A percentile compares a stretch with the other conserved stretches of the same genome.
Conservation (phyloP, 2,113 vertebrate genomes). For the Pristiophorus japonicus region DNA sequence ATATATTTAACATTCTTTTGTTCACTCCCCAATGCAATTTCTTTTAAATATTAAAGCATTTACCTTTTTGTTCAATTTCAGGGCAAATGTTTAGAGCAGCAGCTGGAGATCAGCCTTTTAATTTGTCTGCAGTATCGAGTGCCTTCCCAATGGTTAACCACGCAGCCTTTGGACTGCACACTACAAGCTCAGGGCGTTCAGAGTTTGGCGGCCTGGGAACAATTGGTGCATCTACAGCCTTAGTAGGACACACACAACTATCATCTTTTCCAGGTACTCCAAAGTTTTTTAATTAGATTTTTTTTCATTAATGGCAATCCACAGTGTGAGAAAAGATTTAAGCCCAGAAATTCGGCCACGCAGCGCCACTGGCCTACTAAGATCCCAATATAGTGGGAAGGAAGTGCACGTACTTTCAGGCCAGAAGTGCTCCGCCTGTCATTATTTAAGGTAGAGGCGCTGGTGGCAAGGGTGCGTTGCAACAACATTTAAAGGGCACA, state of each 20-base stretch:
- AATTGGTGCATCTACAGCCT: conserved; percentile 70
- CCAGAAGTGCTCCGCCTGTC: background rate
- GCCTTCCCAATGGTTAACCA: conserved; percentile 68
- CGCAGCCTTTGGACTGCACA: conserved; percentile 66
- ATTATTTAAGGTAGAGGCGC: background rate
- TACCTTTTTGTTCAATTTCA: conserved; percentile 49
- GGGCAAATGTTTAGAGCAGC: conserved; percentile 64
- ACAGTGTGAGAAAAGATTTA: background rate
- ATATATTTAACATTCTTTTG: background rate
- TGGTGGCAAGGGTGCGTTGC: background rate
- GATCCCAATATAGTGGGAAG: background rate
- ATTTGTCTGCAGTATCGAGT: conserved; percentile 65
- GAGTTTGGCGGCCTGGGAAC: conserved; percentile 76
- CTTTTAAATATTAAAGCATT: too few species aligned
- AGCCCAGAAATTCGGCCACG: background rate
- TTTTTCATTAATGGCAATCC: background rate
- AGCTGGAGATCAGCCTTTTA: conserved; percentile 62
- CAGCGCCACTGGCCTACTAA: background rate
- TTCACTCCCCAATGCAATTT: background rate
- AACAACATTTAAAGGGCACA: background rate
- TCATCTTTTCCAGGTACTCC: conserved; percentile 67
- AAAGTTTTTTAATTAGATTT: background rate
- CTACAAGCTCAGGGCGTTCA: conserved; percentile 64
- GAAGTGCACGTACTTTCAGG: background rate
- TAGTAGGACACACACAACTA: conserved; percentile 69